These are phyloP conservation scores for Melinaea marsaeus DNA, from an alignment of 2,888 invertebrate genomes.

Conservation along the genomic window DNA sequence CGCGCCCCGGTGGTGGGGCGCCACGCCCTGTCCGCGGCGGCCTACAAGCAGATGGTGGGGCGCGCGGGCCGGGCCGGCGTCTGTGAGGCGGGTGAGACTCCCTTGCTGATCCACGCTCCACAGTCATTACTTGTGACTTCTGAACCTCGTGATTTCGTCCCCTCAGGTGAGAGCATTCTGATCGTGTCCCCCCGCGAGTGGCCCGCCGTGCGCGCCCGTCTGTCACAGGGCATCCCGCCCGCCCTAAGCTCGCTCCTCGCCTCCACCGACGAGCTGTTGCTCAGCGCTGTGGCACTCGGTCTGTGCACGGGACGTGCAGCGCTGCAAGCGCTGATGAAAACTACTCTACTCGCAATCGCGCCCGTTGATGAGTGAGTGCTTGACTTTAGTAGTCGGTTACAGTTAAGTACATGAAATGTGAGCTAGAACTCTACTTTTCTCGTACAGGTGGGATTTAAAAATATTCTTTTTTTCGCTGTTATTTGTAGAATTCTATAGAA, in stretches of 20 bases:
- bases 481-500: too few relatives aligned
- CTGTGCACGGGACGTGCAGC: conserved; percentile 76
- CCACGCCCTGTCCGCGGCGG: conserved; percentile 83
- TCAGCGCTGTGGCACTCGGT: conserved; percentile 83
- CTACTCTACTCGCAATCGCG: conserved; percentile 83
- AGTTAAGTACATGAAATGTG: too few relatives aligned
- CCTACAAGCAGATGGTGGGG: conserved; percentile 97
- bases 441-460: too few relatives aligned
- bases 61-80: conserved; percentile 95
- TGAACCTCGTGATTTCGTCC: neutral
- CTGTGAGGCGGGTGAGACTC: conserved; percentile 79
- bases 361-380: conserved; percentile 46
- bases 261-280: conserved; percentile 77
- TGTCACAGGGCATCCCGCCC: conserved; percentile 73
- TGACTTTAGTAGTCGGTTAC: too few relatives aligned
- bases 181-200: conserved; percentile 77
- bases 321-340: conserved; percentile 74
- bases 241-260: conserved; percentile 71
- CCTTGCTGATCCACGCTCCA: too few relatives aligned
- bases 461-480: too few relatives aligned
- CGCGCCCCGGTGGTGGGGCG: conserved; percentile 90
- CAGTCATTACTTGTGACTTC: neutral
- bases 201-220: conserved; percentile 43
- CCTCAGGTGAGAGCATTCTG: conserved; percentile 88
- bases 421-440: too few relatives aligned